Conservation (phyloP, 92 coral and sea anemone genomes). For the Umimayanthus kanabou region DNA sequence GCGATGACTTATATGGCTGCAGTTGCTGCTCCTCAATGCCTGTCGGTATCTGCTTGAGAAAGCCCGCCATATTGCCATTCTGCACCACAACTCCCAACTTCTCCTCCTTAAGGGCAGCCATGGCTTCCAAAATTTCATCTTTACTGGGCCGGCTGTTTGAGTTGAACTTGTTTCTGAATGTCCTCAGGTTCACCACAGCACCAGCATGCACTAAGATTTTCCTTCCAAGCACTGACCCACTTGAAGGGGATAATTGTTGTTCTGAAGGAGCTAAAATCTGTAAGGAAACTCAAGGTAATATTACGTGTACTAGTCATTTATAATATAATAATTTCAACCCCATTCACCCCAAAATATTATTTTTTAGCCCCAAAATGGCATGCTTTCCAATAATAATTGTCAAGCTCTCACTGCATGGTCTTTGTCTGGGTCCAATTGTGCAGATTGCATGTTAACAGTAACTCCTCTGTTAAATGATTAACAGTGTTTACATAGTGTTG, state of each 20-base stretch:
- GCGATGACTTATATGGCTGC: conserved; percentile 29
- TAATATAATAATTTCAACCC: no score
- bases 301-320: no score
- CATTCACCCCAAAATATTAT: no score
- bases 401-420: no score
- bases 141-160: conserved; percentile 42
- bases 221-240: conserved; percentile 5
- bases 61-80: conserved; percentile 37
- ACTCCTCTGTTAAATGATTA: no score
- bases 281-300: no score
- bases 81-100: conserved; percentile 35
- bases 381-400: no score
- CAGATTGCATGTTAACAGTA: no score
- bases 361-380: no score
- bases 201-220: conserved; percentile 57
- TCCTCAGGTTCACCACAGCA: conserved; percentile 55
- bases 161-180: conserved; percentile 54
- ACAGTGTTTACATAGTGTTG: no score
- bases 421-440: no score
- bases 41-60: conserved; percentile 48
- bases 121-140: conserved; percentile 38
- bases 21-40: conserved; percentile 47
- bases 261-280: no score
- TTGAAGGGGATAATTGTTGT: background rate
- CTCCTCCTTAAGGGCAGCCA: conserved; percentile 44